Evolutionary conservation across 2,113 vertebrate species (phyloP), one percentile per base, ranked within the genome.

Genomic region (Corythoichthys haematopterus): DNA sequence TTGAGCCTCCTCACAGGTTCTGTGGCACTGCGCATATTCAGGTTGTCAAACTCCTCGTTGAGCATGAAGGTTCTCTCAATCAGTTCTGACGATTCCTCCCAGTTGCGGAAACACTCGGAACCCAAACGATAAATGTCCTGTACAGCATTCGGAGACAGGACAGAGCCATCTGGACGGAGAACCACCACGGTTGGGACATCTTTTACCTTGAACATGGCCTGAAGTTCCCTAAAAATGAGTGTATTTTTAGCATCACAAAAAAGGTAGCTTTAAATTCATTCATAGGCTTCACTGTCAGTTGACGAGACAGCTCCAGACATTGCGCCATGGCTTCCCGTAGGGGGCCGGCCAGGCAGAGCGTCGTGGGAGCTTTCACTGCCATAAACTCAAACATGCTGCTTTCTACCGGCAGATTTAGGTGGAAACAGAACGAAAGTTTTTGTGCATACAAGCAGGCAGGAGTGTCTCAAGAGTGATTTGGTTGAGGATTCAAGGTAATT

Each of bases 1-100:
- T 94, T 96, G 77, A 93, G 75, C 52, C 93, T 90, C 35, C 93
- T 91, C 72, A 98, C 64, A 6, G 92, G 93, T 37, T 98, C 92
- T 0, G 91, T 94, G 77, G 93, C 57, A 69, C 92, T 98, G 0
- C 92, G 91, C 35, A 90, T 72, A 28, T 84, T 83, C 0, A 82
- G 40, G 1, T 93, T 84, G 0, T 96, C 94, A 0, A 85, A 92
- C 60, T 94, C 94, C 83, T 96, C 91, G 0, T 93, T 91, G 76
- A 90, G 75, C 80, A 92, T 91, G 77, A 98, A 98, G 81, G 76
- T 95, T 58, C 95, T 89, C 71, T 98, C 95, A 6, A 96, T 79
- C 50, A 98, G 74, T 55, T 95, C 92, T 0, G 94, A 89, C 0
- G 92, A 93, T 75, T 97, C 95, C 77, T 93, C 92, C 95, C 95